phyloP scores from a whole-genome alignment of 2,113 vertebrate species.

The Cinclus cinclus region DNA sequence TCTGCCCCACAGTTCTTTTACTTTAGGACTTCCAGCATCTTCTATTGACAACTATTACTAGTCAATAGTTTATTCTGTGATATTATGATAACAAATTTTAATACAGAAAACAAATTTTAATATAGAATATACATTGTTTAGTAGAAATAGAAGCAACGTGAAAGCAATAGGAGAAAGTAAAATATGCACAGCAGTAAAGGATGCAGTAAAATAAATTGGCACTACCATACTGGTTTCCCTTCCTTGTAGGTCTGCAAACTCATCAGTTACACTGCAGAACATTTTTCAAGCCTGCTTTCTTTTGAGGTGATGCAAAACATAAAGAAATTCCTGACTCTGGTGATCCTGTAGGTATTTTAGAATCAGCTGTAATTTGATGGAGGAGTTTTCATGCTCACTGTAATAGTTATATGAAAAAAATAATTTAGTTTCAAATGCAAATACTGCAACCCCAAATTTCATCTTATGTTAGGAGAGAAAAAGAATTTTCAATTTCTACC shows the following conservation, averaged over 20 bases:
- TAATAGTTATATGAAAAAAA: background rate
- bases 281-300: background rate
- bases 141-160: background rate
- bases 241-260: background rate
- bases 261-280: background rate
- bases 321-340: background rate
- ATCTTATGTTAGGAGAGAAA: background rate
- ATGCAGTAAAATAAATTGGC: background rate
- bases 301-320: background rate
- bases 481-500: background rate
- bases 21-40: background rate
- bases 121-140: background rate
- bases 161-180: background rate
- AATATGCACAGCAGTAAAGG: background rate
- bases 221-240: background rate
- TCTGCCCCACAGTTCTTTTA: background rate
- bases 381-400: background rate
- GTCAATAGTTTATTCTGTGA: background rate
- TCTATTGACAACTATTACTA: background rate
- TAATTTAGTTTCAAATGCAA: background rate
- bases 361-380: background rate
- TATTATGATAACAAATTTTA: background rate
- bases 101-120: background rate
- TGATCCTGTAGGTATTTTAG: background rate
- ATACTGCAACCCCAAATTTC: background rate